Base-by-base conservation (phyloP, 1,140 invertebrate genomes). In the Hycleus cichorii region DNA sequence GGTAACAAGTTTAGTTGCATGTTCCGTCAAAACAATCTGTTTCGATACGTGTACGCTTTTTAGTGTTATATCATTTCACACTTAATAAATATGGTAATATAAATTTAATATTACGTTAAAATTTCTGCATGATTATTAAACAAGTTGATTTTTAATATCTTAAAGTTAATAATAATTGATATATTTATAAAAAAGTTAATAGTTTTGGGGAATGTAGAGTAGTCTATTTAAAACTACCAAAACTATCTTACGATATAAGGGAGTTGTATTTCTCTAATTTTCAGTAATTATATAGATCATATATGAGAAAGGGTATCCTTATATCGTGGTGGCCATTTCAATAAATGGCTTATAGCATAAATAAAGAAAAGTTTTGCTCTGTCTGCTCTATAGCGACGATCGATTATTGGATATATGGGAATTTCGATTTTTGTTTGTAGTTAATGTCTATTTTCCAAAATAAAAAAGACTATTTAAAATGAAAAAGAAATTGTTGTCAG, bases 1-100 rank as follows among this genome's bases (percentile, higher is more conserved):
- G 93, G 92, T 95, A 82, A 68, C 64, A 71, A 57, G 69, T 69
- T 58, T 60, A 64, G 64, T 63, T 54, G 47, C 60, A 57, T 54
- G 57, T 44, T 56, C 32, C 32, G 32, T 32, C 32, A 32, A 32
- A 32, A 32, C 4, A 32, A 32, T 32, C 32, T 11, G 51, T 18
- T 53, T 53, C 42, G 18, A 53, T 44, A 26, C 42, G 42, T 53
- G 51, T 45, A 45, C 46, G 51, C 51, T 53, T 53, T 53, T 53
- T 53, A 53, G 51, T 53, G 50, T 52, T 43, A 39, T 53, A 5
- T 32, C 7, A 32, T 32, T 32, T 32, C 32, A 5, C 32, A 53
- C 39, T 53, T 53, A 38, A 46, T 46, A 53, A 53, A 53, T 40
- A 45, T 53, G 51, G 26, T 53, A 24, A 53, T 11, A 53, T 45